These are phyloP conservation scores for Leptoteleia sp. DNA, from an alignment of 1,140 invertebrate species.

Conservation along the genomic window DNA sequence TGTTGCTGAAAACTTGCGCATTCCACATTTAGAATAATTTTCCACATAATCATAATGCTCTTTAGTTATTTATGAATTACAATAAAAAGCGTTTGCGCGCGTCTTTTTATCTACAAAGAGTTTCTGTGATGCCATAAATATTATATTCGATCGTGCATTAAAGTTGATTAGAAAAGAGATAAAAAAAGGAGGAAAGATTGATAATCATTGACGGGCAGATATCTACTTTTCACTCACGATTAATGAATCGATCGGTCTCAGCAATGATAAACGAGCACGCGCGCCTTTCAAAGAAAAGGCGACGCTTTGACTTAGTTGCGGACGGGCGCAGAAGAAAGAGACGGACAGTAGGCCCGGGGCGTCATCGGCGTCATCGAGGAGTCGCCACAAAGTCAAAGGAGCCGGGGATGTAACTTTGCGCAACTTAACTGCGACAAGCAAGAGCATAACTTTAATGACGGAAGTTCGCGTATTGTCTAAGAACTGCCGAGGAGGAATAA, in stretches of 20 bases:
- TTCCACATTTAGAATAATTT: too few species aligned
- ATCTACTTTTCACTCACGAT: conserved; percentile 50
- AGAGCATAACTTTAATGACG: conserved; percentile 75
- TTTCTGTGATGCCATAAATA: not conserved
- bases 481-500: conserved; percentile 71
- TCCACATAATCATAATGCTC: too few species aligned
- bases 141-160: not conserved
- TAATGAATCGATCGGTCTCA: conserved; percentile 66
- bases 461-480: conserved; percentile 74
- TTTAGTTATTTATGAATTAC: too few species aligned
- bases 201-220: conserved; percentile 41
- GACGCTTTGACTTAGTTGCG: conserved; percentile 12
- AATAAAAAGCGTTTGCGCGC: too few species aligned
- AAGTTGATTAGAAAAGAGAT: not conserved
- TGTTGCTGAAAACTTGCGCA: too few species aligned
- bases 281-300: conserved; percentile 36
- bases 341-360: conserved; percentile 14
- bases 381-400: conserved; percentile 59
- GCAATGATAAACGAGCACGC: conserved; percentile 55
- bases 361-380: conserved; percentile 47
- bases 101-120: too few species aligned
- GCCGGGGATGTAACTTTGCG: conserved; percentile 61
- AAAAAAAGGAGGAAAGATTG: conserved; percentile 9
- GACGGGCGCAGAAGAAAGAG: not conserved
- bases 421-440: conserved; percentile 69